These are phyloP conservation scores for Tragelaphus imberbis DNA, from an alignment of 2,113 vertebrate species.

Conservation along the genomic window DNA sequence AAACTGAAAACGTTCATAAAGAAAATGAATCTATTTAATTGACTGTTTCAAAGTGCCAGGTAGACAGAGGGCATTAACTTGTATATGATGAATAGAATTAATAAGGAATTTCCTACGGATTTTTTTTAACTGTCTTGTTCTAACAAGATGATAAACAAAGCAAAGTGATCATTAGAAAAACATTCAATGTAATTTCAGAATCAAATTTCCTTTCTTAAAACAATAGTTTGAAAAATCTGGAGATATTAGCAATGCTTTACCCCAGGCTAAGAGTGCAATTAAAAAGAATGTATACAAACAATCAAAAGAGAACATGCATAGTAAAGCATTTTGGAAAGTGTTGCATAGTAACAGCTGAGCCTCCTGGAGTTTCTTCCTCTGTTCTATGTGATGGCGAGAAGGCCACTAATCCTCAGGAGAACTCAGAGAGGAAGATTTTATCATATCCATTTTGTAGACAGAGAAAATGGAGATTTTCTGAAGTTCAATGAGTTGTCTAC, in stretches of 20 bases:
- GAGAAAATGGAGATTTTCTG: background rate
- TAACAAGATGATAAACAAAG: background rate
- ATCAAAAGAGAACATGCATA: background rate
- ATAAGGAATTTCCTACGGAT: background rate
- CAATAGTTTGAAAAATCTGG: background rate
- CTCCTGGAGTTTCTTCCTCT: background rate
- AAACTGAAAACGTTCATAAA: constrained; percentile 11
- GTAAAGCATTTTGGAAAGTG: background rate
- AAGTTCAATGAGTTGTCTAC: background rate
- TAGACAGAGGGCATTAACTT: constrained; percentile 13
- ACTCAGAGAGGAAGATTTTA: background rate
- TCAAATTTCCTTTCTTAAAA: constrained; percentile 34
- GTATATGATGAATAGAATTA: constrained; percentile 38
- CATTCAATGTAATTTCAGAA: background rate
- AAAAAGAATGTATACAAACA: background rate
- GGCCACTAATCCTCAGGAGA: background rate
- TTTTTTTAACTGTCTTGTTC: background rate
- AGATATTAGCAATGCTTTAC: background rate
- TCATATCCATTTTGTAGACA: background rate
- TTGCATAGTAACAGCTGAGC: background rate
- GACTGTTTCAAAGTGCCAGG: background rate
- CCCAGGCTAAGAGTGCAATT: background rate
- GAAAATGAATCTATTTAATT: constrained; percentile 34
- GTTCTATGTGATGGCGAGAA: background rate
- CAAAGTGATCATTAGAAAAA: constrained; percentile 22